These are phyloP conservation scores for Cheilosia soror DNA, from an alignment of 2,888 invertebrate genomes.

Conservation along the genomic window DNA sequence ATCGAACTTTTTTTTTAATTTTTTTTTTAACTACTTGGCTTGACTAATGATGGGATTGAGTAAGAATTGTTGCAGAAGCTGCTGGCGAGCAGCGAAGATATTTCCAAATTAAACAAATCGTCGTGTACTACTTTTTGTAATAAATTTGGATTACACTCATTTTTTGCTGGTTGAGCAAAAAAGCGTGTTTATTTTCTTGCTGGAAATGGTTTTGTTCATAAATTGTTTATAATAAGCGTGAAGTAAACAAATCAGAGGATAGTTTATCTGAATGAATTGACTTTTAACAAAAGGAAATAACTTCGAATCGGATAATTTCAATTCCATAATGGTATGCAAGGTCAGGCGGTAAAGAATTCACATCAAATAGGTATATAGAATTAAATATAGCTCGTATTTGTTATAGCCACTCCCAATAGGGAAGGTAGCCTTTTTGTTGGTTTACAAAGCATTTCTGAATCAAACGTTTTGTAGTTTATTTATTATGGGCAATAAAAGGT, in stretches of 20 bases:
- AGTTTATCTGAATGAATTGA: background rate
- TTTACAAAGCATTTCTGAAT: background rate
- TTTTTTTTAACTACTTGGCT: conserved; percentile 1
- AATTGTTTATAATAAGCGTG: background rate
- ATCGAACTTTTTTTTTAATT: conserved; percentile 7
- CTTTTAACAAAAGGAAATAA: conserved; percentile 23
- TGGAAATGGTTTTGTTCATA: background rate
- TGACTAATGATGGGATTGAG: conserved; percentile 16
- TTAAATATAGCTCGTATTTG: conserved; percentile 1
- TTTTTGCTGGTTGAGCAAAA: background rate
- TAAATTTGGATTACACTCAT: background rate
- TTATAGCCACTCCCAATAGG: background rate
- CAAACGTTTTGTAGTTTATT: background rate
- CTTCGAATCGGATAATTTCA: background rate
- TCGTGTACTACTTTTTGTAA: background rate
- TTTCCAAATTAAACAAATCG: background rate
- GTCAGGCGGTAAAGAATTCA: conserved; percentile 7
- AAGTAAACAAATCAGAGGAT: conserved; percentile 14
- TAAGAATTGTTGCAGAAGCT: conserved; percentile 14
- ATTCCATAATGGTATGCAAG: conserved; percentile 11
- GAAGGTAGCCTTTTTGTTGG: background rate
- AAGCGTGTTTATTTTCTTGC: background rate
- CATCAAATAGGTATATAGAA: background rate
- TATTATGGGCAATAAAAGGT: background rate
- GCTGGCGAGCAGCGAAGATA: background rate